Evolutionary conservation across 2,888 invertebrate species (phyloP), one percentile per base, ranked within the genome.

Genomic region (Pandemis heparana): DNA sequence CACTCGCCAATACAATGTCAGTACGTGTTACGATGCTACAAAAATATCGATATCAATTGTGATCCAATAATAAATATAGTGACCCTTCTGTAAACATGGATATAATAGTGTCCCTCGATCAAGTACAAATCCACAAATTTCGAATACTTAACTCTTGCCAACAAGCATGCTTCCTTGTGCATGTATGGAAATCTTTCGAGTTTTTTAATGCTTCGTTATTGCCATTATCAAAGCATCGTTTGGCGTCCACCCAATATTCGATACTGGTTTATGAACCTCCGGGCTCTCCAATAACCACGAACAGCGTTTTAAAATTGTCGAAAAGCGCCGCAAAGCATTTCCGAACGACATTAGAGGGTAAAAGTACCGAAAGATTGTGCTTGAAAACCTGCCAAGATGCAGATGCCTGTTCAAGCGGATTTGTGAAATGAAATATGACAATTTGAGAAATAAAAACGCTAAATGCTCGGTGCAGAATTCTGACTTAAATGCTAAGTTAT

Each of bases 331-430:
- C 73, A 72, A 75, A 77, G 77, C 78, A 62, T 75, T 78, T 80
- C 75, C 77, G 75, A 71, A 62, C 39, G 77, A 76, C 77, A 76
- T 78, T 78, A 78, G 59, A 68, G 74, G 78, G 78, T 79, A 79
- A 79, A 32, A 79, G 77, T 75, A 75, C 73, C 53, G 59, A 67
- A 75, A 77, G 75, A 79, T 77, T 77, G 75, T 70, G 76, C 74
- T 80, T 81, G 81, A 80, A 79, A 78, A 74, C 70, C 70, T 80
- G 81, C 80, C 83, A 83, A 81, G 75, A 78, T 69, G 63, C 65
- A 75, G 71, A 77, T 79, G 75, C 51, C 68, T 71, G 70, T 71
- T 71, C 71, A 74, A 73, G 66, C 64, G 59, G 74, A 72, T 76
- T 76, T 69, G 66, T 56, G 59, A 70, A 74, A 77, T 77, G 73